Evolutionary conservation across 1,140 invertebrate genomes (phyloP), one percentile per base, ranked within the genome.

Genomic region (Hestina assimilis): DNA sequence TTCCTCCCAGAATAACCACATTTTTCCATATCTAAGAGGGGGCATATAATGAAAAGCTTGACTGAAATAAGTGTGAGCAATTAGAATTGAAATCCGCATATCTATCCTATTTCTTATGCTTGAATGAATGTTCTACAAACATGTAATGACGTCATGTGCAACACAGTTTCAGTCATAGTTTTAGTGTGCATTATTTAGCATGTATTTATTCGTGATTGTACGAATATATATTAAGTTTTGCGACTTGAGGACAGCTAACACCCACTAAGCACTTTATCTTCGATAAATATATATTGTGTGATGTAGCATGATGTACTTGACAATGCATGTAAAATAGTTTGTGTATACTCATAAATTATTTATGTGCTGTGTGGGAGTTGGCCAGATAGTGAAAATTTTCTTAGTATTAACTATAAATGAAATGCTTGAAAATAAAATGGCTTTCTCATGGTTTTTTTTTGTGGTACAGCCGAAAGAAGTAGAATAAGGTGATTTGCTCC

Each of bases 161-260:
- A 69, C 64, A 69, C 59, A 59, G 54, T 65, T 78, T 78, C 70
- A 71, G 64, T 62, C 58, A 61, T 46, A 17, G 24, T 63, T 47
- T 59, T 19, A 20, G 15, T 47, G 46, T 40, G 52, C 46, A 56
- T 55, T 35, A 41, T 63, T 41, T 41, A 48, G 70, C 70, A 73
- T 73, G 68, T 40, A 41, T 35, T 54, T 54, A 29, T 47, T 59
- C 50, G 31, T 63, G 53, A 31, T 59, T 53, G 55, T 66, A 47
- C 40, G 60, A 53, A 31, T 40, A 28, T 48, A 19, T 38, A 38
- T 56, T 21, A n/a, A 40, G 6, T 38, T 38, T 35, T 50, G 14
- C 5, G 20, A 43, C 17, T 21, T 12, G 17, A 59, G 20, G 12
- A 26, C 29, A 48, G 38, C 46, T 41, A 33, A 57, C 24, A 24